phyloP scores from a whole-genome alignment of 2,797 vertebrate species.

The Urophycis tenuis region DNA sequence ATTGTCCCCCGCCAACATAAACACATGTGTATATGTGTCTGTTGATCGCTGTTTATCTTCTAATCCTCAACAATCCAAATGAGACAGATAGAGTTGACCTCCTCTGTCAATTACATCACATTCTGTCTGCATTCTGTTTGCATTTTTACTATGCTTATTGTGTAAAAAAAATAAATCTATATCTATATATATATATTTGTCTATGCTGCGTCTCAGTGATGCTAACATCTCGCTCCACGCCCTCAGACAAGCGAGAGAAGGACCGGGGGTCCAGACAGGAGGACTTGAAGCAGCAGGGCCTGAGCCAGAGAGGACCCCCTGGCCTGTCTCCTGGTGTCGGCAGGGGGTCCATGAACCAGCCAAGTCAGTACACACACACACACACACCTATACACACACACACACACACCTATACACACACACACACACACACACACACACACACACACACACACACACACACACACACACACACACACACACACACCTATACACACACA shows the following conservation, averaged over 20 bases:
- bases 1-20: not conserved
- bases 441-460: not conserved
- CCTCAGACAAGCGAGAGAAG: conserved; percentile 83
- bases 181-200: not conserved
- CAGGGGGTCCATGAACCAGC: conserved; percentile 46
- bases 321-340: conserved; percentile 35
- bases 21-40: not conserved
- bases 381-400: not conserved
- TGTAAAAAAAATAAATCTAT: not conserved
- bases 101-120: no score
- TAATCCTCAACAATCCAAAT: not conserved
- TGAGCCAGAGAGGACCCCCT: conserved; percentile 49
- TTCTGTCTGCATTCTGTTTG: no score
- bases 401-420: no score
- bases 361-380: conserved; percentile 46
- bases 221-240: not conserved
- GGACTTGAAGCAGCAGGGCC: conserved; percentile 70
- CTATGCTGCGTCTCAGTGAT: not conserved
- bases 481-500: no score
- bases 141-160: no score
- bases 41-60: no score
- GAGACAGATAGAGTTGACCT: no score
- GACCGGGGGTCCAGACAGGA: conserved; percentile 79
- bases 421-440: no score
- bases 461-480: not conserved